Base-by-base conservation (phyloP, 2,113 vertebrate species). In the Gasterosteus nipponicus region DNA sequence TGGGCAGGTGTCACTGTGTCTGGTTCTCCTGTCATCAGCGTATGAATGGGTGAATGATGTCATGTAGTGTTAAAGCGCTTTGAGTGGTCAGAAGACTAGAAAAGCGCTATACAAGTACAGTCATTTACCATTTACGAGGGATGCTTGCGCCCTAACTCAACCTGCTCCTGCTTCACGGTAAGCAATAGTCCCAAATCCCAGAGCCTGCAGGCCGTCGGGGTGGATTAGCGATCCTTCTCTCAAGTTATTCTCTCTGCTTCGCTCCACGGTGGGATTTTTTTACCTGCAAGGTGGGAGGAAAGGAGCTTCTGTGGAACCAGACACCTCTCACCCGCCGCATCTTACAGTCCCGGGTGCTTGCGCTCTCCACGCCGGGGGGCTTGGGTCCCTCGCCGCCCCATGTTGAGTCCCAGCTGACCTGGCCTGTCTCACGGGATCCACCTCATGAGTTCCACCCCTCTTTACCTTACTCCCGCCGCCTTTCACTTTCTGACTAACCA, bases 141-240 rank as follows among this genome's bases (percentile, higher is more conserved):
- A n/a, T n/a, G n/a, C 53, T 73, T 79, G 75, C 41, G 61, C 51
- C 46, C 18, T 0, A 6, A 49, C 66, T 79, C 71, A 61, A 58
- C 68, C 66, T 71, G 64, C 58, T 73, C 64, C 69, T 75, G 46
- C 69, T 85, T 75, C 84, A 76, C 44, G 69, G 76, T 78, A 79
- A 90, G 80, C 63, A 81, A 85, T 81, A 61, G 78, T 83, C 69
- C 60, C 74, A 83, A 91, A 89, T 83, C 81, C 60, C 74, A 2
- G 44, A 58, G 75, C 69, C 56, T 82, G 83, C 73, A 60, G 86
- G 84, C 82, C 73, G 61, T 53, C 39, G n/a, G 70, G 85, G 84
- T 84, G 89, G 91, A 92, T 92, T 91, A 91, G 69, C 51, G 49
- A n/a, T 39, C 22, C 63, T 68, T 58, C 80, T 73, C 78, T 42